Evolutionary conservation across 2,113 vertebrate species (phyloP).

Genomic region (Hydrochoerus hydrochaeris): DNA sequence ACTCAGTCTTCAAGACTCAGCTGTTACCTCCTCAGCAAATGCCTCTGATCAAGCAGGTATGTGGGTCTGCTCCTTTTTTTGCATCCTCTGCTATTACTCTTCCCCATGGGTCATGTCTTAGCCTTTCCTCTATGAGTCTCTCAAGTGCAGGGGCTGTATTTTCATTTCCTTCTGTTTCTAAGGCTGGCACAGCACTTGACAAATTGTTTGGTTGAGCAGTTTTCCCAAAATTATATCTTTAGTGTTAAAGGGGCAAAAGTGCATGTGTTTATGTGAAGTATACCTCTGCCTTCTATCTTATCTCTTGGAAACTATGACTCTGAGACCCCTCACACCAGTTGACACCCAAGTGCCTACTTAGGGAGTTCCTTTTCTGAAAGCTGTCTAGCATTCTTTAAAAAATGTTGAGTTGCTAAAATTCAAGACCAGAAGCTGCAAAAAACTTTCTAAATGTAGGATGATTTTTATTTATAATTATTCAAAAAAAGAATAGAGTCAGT

Average conservation of each 20-base stretch:
- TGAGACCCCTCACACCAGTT: background rate
- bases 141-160: background rate
- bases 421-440: background rate
- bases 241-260: slow-evolving; percentile 9
- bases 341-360: background rate
- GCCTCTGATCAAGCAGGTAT: too few species aligned
- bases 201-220: background rate
- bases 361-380: background rate
- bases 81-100: background rate
- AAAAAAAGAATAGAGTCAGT: background rate
- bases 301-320: background rate
- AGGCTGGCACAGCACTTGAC: background rate
- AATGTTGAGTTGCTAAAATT: background rate
- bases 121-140: background rate
- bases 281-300: background rate
- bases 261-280: background rate
- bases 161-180: background rate
- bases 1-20: background rate
- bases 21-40: background rate
- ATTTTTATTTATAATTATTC: background rate
- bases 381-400: background rate
- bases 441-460: background rate
- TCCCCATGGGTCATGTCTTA: background rate
- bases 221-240: background rate
- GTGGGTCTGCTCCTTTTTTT: background rate